Evolutionary conservation across 2,113 vertebrate genomes (phyloP).

Genomic region (Mormyrus iriodes): DNA sequence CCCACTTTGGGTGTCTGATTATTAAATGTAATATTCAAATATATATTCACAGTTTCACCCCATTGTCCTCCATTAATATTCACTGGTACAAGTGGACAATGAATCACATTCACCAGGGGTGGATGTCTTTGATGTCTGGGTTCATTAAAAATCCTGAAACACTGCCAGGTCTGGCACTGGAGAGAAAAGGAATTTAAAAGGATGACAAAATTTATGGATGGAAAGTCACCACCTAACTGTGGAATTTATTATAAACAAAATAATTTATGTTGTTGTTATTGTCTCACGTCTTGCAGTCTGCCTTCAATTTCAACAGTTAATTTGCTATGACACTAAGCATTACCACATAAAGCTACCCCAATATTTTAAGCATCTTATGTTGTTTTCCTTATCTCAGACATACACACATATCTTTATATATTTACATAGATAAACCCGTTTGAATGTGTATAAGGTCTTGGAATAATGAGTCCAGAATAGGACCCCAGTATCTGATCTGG

Average conservation of each 20-base stretch:
- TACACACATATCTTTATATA: neutral
- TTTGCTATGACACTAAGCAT: neutral
- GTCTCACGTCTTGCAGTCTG: slow-evolving; percentile 68
- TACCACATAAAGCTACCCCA: slow-evolving; percentile 49
- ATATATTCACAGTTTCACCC: slow-evolving; percentile 33
- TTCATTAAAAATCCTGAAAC: slow-evolving; percentile 72
- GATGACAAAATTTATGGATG: slow-evolving; percentile 70
- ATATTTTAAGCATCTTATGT: slow-evolving; percentile 35
- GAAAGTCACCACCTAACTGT: slow-evolving; percentile 62
- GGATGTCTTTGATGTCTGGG: slow-evolving; percentile 67
- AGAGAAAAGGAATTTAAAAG: slow-evolving; percentile 67
- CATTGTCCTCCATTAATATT: slow-evolving; percentile 49
- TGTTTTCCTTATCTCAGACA: neutral
- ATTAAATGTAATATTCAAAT: slow-evolving; percentile 56
- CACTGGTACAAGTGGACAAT: slow-evolving; percentile 64
- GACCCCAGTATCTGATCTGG: slow-evolving; percentile 43
- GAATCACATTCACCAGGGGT: slow-evolving; percentile 60
- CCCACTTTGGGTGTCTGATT: slow-evolving; percentile 48
- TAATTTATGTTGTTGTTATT: slow-evolving; percentile 64
- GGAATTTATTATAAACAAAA: slow-evolving; percentile 69
- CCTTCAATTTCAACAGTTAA: neutral
- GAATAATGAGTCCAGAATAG: slow-evolving; percentile 45
- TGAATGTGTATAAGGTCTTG: no score
- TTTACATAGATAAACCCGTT: neutral
- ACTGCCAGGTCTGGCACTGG: slow-evolving; percentile 62